phyloP scores from a whole-genome alignment of 1,140 invertebrate genomes.

The Caenorhabditis briggsae region DNA sequence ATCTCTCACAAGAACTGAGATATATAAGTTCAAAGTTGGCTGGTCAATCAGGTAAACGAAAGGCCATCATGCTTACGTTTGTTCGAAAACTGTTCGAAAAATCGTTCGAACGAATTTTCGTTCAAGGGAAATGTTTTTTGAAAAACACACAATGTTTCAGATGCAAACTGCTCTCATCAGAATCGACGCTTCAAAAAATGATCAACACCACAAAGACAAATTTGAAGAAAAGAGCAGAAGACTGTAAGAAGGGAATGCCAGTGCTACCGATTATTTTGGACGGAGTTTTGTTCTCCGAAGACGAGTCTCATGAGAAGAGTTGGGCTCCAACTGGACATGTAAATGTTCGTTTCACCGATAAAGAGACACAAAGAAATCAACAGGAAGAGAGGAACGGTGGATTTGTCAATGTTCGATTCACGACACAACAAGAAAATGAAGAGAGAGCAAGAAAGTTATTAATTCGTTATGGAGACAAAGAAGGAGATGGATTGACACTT shows the following conservation, averaged over 20 bases:
- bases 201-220: not conserved
- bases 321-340: constrained; percentile 63
- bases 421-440: constrained; percentile 46
- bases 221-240: constrained; percentile 37
- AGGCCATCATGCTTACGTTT: no score
- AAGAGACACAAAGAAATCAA: not conserved
- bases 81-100: no score
- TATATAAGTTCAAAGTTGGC: no score
- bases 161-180: constrained; percentile 20
- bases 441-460: constrained; percentile 46
- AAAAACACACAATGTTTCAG: not conserved
- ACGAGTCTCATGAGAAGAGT: constrained; percentile 11
- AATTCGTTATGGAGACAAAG: constrained; percentile 48
- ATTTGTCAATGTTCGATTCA: constrained; percentile 56
- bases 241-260: constrained; percentile 44
- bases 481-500: constrained; percentile 34
- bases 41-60: no score
- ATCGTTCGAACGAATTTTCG: not conserved
- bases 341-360: constrained; percentile 47
- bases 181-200: constrained; percentile 35
- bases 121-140: not conserved
- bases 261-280: not conserved
- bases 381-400: constrained; percentile 1
- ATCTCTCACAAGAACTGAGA: no score
- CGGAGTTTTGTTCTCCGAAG: constrained; percentile 27